A percentile compares a stretch with the other conserved stretches of the same genome.
Conservation (phyloP, 2,113 vertebrate genomes). For the Gyps fulvus region DNA sequence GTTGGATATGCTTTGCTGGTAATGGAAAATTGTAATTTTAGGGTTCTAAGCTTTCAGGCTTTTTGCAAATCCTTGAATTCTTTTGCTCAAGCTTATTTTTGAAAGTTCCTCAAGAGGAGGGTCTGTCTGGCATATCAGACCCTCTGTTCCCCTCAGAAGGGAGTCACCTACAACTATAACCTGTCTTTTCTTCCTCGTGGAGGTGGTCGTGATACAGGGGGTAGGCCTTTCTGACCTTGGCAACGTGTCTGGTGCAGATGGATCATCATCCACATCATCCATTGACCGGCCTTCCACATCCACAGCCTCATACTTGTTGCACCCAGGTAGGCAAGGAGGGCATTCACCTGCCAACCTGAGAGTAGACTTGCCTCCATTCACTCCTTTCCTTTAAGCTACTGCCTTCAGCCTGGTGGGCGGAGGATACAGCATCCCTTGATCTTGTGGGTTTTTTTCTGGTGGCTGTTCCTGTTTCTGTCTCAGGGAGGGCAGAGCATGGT, state of each 20-base stretch:
- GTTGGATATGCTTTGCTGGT: not conserved
- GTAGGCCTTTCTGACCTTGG: not conserved
- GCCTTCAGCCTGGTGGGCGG: not conserved
- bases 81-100: not conserved
- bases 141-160: not conserved
- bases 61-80: not conserved
- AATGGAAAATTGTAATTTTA: not conserved
- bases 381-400: not conserved
- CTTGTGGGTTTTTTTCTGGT: not conserved
- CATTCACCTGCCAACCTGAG: too few relatives aligned
- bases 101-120: not conserved
- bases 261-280: not conserved
- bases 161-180: not conserved
- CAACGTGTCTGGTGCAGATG: not conserved
- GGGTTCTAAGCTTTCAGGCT: not conserved
- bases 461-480: not conserved
- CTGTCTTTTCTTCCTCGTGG: not conserved
- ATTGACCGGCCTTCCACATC: not conserved
- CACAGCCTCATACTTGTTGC: not conserved
- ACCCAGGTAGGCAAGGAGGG: not conserved
- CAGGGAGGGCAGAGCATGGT: not conserved
- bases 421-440: not conserved
- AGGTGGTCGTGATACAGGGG: rapidly evolving
- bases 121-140: not conserved
- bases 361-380: not conserved